Evolutionary conservation across 2,888 invertebrate species (phyloP).

Genomic region (Drosophila engyochracea): DNA sequence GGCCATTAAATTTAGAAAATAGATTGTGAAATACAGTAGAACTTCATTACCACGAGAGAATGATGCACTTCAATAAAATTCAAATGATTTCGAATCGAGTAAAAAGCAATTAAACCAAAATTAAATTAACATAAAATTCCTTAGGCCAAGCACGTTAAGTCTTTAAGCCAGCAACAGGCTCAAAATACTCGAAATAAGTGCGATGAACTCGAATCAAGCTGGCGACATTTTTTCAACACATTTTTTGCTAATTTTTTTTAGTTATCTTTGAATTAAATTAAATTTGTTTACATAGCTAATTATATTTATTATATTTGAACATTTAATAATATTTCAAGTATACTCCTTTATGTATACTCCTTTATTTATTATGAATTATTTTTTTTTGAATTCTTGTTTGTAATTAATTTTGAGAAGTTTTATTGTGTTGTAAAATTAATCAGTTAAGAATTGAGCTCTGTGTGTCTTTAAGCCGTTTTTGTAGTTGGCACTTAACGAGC

Average conservation of each 20-base stretch:
- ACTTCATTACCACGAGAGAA: not conserved
- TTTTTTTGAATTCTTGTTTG: not conserved
- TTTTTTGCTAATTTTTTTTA: not conserved
- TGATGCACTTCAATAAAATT: not conserved
- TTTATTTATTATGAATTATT: not conserved
- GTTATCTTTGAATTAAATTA: not conserved
- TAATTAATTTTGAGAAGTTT: not conserved
- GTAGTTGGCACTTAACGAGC: constrained; percentile 26
- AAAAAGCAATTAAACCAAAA: not conserved
- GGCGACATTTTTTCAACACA: not conserved
- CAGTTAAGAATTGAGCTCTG: not conserved
- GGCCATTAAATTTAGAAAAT: constrained; percentile 2
- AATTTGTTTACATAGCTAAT: not conserved
- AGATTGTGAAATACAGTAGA: not conserved
- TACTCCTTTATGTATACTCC: not conserved
- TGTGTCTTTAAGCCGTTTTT: not conserved
- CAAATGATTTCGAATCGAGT: not conserved
- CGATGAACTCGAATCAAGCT: not conserved
- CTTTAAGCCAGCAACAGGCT: not conserved
- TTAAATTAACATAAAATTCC: not conserved
- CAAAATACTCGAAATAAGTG: not conserved
- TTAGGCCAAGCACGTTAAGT: not conserved
- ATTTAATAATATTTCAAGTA: no score
- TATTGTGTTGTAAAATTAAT: not conserved
- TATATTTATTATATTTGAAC: no score